Percentiles rank a stretch among this genome's conserved stretches.
phyloP scores from a whole-genome alignment of 2,113 vertebrate species.

The Chinchilla lanigera region DNA sequence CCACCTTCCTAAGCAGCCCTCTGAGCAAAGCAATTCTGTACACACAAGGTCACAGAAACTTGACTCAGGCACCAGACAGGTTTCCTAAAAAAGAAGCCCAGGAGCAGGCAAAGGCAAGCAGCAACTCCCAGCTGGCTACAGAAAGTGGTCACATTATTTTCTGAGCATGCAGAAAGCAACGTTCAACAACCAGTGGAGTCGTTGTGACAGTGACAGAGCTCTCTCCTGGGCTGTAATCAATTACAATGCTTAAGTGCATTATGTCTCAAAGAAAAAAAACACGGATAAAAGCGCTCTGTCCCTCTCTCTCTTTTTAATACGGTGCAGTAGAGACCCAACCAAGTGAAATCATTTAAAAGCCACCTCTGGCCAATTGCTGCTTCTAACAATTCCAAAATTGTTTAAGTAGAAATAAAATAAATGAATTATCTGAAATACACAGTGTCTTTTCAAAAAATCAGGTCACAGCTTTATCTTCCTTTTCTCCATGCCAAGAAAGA shows the following conservation, averaged over 20 bases:
- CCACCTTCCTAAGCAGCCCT: neutral
- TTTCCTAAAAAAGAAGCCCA: constrained; percentile 35
- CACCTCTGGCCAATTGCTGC: constrained; percentile 3
- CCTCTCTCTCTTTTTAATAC: neutral
- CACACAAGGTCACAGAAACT: constrained; percentile 49
- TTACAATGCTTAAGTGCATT: constrained; percentile 71
- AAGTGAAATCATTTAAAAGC: constrained; percentile 35
- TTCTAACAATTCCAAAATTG: constrained; percentile 56
- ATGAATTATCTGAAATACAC: neutral
- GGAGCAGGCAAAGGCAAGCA: constrained; percentile 20
- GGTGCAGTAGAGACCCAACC: constrained; percentile 2
- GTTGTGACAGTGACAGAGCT: constrained; percentile 60
- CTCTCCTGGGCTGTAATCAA: constrained; percentile 65
- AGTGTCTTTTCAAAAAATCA: neutral
- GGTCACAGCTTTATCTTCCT: neutral
- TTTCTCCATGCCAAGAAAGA: neutral
- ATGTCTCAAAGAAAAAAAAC: constrained; percentile 68
- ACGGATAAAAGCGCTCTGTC: neutral
- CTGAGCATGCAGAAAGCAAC: constrained; percentile 48
- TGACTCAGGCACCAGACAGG: neutral
- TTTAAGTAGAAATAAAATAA: constrained; percentile 6
- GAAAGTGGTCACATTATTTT: constrained; percentile 60
- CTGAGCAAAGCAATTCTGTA: neutral
- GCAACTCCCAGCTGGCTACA: constrained; percentile 41
- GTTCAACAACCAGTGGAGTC: constrained; percentile 13